These are phyloP conservation scores for Trichechus manatus DNA, from an alignment of 2,113 vertebrate genomes.

Conservation along the genomic window DNA sequence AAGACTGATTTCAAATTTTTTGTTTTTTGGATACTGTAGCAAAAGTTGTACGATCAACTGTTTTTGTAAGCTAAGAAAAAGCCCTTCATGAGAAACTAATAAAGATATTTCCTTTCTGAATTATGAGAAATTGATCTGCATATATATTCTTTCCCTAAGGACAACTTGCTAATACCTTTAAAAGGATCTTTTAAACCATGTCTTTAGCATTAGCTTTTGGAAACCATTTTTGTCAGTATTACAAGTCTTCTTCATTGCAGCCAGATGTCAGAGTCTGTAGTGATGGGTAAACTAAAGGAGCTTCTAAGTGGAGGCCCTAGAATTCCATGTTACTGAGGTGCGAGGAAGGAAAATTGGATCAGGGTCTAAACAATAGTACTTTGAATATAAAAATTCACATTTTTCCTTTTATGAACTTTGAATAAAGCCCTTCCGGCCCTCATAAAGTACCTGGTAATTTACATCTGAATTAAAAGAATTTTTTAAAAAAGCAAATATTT, in stretches of 20 bases:
- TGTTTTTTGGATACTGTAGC: not conserved
- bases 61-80: slow-evolving; percentile 56
- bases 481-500: not conserved
- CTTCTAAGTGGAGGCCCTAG: not conserved
- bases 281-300: not conserved
- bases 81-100: slow-evolving; percentile 8
- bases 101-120: not conserved
- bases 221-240: slow-evolving; percentile 16
- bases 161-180: not conserved
- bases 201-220: slow-evolving; percentile 54
- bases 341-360: not conserved
- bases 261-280: not conserved
- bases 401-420: not conserved
- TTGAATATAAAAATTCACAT: not conserved
- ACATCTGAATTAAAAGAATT: not conserved
- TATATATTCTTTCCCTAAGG: not conserved
- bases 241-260: not conserved
- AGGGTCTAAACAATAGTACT: not conserved
- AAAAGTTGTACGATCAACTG: not conserved
- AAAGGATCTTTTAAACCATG: not conserved
- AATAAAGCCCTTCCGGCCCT: not conserved
- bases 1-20: slow-evolving; percentile 32
- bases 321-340: not conserved
- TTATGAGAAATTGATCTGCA: slow-evolving; percentile 16
- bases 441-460: slow-evolving; percentile 28